Evolutionary conservation across 2,888 invertebrate genomes (phyloP).

Genomic region (Bibio marci): DNA sequence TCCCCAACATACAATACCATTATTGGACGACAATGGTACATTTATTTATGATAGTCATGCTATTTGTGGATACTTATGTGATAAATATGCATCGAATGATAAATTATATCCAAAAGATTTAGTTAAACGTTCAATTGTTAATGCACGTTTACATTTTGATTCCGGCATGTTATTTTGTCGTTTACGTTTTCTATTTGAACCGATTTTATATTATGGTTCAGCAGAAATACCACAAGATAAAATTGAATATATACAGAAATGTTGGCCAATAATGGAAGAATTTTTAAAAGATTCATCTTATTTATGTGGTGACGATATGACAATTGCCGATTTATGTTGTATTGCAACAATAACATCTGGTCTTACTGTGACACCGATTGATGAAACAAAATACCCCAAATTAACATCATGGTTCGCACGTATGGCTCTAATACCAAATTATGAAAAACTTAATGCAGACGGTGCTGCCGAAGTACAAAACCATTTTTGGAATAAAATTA

Average conservation of each 20-base stretch:
- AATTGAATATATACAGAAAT: constrained; percentile 31
- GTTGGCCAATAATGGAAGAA: constrained; percentile 30
- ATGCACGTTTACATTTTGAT: constrained; percentile 25
- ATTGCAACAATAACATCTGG: constrained; percentile 31
- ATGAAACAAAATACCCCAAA: constrained; percentile 31
- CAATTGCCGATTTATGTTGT: constrained; percentile 33
- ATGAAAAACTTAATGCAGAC: constrained; percentile 26
- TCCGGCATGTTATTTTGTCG: constrained; percentile 26
- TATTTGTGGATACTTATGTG: constrained; percentile 42
- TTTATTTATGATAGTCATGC: constrained; percentile 49
- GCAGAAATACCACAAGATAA: constrained; percentile 33
- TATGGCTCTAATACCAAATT: constrained; percentile 28
- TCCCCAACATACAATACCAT: constrained; percentile 44
- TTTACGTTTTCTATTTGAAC: constrained; percentile 24
- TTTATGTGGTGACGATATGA: constrained; percentile 27
- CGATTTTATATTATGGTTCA: constrained; percentile 27
- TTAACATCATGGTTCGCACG: constrained; percentile 29
- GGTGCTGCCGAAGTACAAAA: constrained; percentile 15
- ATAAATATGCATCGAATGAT: constrained; percentile 36
- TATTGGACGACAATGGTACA: constrained; percentile 35
- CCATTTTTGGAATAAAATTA: not conserved
- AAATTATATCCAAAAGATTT: constrained; percentile 30
- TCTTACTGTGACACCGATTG: constrained; percentile 29
- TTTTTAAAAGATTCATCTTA: constrained; percentile 28
- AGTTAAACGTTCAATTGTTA: constrained; percentile 20